Conservation (phyloP, 2,888 invertebrate genomes). For the Arctia plantaginis region DNA sequence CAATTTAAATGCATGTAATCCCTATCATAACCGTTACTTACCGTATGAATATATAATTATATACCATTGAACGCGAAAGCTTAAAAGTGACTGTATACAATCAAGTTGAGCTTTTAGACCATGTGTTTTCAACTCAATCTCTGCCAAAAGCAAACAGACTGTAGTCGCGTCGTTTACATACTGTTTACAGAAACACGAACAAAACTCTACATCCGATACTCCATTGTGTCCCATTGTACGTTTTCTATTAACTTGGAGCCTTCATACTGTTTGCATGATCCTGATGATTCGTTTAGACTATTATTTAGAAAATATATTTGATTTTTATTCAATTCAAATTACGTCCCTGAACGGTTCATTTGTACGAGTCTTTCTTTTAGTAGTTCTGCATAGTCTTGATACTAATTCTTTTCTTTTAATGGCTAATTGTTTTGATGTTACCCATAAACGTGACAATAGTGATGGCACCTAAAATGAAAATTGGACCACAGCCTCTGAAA, state of each 20-base stretch:
- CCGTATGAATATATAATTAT: no score
- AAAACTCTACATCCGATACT: conserved; percentile 63
- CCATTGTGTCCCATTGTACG: conserved; percentile 40
- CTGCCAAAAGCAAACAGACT: conserved; percentile 75
- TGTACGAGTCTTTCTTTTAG: not conserved
- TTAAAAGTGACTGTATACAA: not conserved
- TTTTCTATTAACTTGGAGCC: conserved; percentile 44
- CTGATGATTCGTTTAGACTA: conserved; percentile 1
- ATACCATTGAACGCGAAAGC: not conserved
- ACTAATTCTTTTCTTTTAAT: not conserved
- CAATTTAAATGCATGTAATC: no score
- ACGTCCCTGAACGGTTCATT: not conserved
- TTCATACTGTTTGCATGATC: conserved; percentile 11
- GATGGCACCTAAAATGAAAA: not conserved
- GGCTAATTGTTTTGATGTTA: not conserved
- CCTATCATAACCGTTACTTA: no score
- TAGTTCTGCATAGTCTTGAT: not conserved
- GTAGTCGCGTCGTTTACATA: conserved; percentile 80
- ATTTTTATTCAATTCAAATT: not conserved
- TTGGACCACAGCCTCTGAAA: no score
- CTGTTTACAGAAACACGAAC: conserved; percentile 79
- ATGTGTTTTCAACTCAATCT: conserved; percentile 59
- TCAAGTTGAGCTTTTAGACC: conserved; percentile 29
- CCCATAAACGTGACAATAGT: not conserved
- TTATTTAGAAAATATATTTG: not conserved